Base-by-base conservation (phyloP, 1,140 invertebrate species). In the Calliopsis andreniformis region DNA sequence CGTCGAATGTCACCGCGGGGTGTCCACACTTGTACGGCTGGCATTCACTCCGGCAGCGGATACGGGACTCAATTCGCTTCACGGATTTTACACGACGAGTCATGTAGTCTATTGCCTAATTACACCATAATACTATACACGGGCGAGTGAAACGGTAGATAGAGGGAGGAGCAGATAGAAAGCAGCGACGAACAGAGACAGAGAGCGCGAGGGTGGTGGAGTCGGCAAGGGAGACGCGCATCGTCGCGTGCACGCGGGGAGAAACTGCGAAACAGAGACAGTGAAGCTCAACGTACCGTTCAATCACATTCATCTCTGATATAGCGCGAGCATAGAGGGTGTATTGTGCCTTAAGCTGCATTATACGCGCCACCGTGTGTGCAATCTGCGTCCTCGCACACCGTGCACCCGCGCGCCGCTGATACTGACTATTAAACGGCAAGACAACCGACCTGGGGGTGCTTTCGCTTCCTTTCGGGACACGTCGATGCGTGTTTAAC, bases 1-100 rank as follows among this genome's bases (percentile, higher is more conserved):
- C 75, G 83, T 85, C 84, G 87, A 84, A 84, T 86, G 83, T 80
- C 87, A 80, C 88, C 59, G 77, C 87, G 87, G 88, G 87, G 83
- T 76, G 85, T 88, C 88, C 85, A 81, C 88, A 89, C 84, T 87
- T 86, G 77, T 80, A 58, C 78, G 61, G 20, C 49, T 42, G 70
- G 51, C 53, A 83, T 83, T 84, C 81, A 73, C n/a, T 51, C 7
- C 58, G 35, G 72, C 63, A 30, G 23, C 42, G 61, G 23, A 64
- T 47, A 67, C 64, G 43, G 58, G 30, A 35, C 39, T 59, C 78
- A 39, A 84, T 84, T 87, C 86, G 78, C 76, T 84, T 84, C 76
- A 77, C 83, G 82, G 62, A 80, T 85, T 89, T 88, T 86, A 83
- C 83, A 82, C 80, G 82, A 80, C 66, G 55, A 82, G 79, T 84